A percentile compares a stretch with the other conserved stretches of the same genome.
Evolutionary conservation across 1,140 invertebrate species (phyloP).

Genomic region (Argopecten irradians): DNA sequence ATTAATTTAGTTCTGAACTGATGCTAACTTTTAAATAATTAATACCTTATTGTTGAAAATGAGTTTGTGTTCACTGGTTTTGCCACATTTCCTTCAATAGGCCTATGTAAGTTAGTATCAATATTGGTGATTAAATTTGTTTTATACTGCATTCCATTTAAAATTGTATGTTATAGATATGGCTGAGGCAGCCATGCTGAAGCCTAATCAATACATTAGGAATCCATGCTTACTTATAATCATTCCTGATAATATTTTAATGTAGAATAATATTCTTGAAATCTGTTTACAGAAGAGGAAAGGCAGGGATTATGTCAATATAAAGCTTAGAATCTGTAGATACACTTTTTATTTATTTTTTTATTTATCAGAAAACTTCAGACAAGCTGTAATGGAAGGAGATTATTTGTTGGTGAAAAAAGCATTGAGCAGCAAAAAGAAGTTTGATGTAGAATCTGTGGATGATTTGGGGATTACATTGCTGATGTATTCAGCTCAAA

Average conservation of each 20-base stretch:
- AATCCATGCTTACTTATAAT: too few relatives aligned
- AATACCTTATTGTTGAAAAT: too few relatives aligned
- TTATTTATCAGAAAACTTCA: conserved; percentile 50
- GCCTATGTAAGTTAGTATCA: too few relatives aligned
- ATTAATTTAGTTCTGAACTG: too few relatives aligned
- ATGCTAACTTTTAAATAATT: too few relatives aligned
- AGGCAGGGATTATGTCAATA: not conserved
- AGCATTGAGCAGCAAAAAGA: conserved; percentile 52
- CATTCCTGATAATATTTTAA: not conserved
- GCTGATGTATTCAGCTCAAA: conserved; percentile 60
- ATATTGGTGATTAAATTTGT: too few relatives aligned
- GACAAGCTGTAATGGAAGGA: conserved; percentile 58
- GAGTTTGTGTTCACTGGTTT: too few relatives aligned
- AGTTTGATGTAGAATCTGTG: conserved; percentile 58
- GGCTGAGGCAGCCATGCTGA: too few relatives aligned
- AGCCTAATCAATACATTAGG: too few relatives aligned
- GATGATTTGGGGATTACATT: conserved; percentile 62
- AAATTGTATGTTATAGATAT: too few relatives aligned
- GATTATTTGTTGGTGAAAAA: conserved; percentile 56
- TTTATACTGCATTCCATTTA: too few relatives aligned
- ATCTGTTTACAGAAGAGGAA: not conserved
- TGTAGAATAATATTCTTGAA: not conserved
- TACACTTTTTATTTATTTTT: not conserved
- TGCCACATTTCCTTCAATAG: too few relatives aligned
- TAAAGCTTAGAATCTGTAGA: not conserved